Evolutionary conservation across 2,888 invertebrate genomes (phyloP).

Genomic region (Tetheella fluctuosa): DNA sequence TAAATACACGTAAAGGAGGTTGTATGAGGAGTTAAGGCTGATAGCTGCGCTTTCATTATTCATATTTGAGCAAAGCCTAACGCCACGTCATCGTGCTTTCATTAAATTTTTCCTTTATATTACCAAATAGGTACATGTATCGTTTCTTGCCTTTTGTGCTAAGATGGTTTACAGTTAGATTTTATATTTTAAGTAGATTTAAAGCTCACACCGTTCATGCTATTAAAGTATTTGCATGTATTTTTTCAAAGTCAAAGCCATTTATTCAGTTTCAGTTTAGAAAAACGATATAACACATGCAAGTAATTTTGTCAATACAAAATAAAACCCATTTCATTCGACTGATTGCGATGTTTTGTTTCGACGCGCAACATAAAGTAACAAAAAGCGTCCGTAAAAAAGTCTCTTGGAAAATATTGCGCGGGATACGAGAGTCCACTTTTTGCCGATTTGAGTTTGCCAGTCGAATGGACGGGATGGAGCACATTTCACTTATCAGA

Average conservation of each 20-base stretch:
- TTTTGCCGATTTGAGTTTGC: conserved; percentile 35
- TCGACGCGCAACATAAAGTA: conserved; percentile 1
- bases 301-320: background rate
- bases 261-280: too few relatives aligned
- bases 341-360: conserved; percentile 5
- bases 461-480: conserved; percentile 28
- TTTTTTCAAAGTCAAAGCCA: too few relatives aligned
- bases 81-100: conserved; percentile 42
- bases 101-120: conserved; percentile 39
- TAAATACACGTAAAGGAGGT: background rate
- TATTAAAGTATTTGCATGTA: too few relatives aligned
- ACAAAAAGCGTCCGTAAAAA: conserved; percentile 10
- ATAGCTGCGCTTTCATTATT: conserved; percentile 16
- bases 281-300: too few relatives aligned
- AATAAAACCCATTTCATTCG: background rate
- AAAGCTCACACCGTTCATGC: too few relatives aligned
- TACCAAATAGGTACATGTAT: background rate
- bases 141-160: background rate
- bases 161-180: background rate
- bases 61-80: conserved; percentile 24
- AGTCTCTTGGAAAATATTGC: conserved; percentile 12
- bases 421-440: conserved; percentile 21
- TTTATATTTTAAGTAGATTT: background rate
- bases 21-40: conserved; percentile 8
- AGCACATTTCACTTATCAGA: conserved; percentile 50